phyloP scores from a whole-genome alignment of 1,140 invertebrate genomes.

The Atta cephalotes region DNA sequence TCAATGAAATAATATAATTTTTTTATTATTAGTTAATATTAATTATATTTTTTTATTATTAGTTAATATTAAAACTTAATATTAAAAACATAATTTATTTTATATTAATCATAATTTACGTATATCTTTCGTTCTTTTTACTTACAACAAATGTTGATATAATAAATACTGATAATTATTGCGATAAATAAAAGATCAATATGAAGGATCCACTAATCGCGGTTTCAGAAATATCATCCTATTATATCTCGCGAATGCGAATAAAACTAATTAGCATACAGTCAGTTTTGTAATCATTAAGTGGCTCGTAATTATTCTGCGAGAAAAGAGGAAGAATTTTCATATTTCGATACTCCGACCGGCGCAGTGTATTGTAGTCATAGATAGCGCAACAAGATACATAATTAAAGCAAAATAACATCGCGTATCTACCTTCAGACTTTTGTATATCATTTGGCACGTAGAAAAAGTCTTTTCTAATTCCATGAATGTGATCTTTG shows the following conservation, averaged over 20 bases:
- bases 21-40: not conserved
- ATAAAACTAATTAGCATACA: constrained; percentile 24
- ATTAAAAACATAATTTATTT: not conserved
- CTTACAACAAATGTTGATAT: not conserved
- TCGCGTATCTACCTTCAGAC: not conserved
- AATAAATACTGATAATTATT: not conserved
- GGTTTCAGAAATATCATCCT: not conserved
- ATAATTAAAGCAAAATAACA: constrained; percentile 45
- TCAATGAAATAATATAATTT: not conserved
- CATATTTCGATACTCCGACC: not conserved
- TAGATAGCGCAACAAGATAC: constrained; percentile 32
- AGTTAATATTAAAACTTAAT: not conserved
- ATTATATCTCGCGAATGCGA: not conserved
- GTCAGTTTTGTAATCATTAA: constrained; percentile 37
- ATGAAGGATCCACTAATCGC: not conserved
- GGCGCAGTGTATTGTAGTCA: not conserved
- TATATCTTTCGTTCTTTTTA: not conserved
- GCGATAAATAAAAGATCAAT: not conserved
- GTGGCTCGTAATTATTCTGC: constrained; percentile 34
- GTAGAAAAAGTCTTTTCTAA: constrained; percentile 37
- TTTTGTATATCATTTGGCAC: constrained; percentile 19
- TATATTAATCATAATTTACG: not conserved
- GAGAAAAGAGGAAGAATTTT: constrained; percentile 21
- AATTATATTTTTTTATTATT: not conserved
- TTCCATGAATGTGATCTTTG: constrained; percentile 39